Evolutionary conservation across 2,888 invertebrate genomes (phyloP).

Genomic region (Euphydryas editha): DNA sequence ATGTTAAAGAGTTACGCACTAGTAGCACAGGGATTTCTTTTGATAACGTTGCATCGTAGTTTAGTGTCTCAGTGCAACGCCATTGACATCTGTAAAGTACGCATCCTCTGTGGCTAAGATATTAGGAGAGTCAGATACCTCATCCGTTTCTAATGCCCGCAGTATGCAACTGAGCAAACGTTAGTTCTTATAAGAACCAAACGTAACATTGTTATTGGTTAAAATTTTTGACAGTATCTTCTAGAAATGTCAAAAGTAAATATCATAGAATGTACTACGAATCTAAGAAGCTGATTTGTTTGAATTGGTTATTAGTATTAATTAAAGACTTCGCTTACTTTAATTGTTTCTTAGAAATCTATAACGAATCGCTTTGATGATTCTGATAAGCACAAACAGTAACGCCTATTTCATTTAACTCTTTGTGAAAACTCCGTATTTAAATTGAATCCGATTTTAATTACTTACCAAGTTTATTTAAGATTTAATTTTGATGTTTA

Average conservation of each 20-base stretch:
- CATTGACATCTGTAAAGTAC: too few relatives aligned
- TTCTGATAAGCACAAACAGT: neutral
- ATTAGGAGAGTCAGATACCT: neutral
- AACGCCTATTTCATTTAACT: constrained; percentile 11
- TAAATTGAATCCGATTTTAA: constrained; percentile 1
- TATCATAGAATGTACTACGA: constrained; percentile 7
- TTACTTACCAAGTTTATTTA: neutral
- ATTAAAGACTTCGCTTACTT: constrained; percentile 13
- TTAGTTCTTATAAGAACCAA: too few relatives aligned
- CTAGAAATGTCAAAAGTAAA: neutral
- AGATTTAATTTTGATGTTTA: constrained; percentile 1
- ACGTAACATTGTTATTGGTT: too few relatives aligned
- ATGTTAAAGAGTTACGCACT: too few relatives aligned
- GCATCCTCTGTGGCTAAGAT: too few relatives aligned
- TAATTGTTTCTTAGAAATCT: constrained; percentile 37
- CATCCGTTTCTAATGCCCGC: neutral
- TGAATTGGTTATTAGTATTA: constrained; percentile 32
- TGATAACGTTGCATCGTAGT: too few relatives aligned
- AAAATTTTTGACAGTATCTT: neutral
- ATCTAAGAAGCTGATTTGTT: constrained; percentile 27
- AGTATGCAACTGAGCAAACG: too few relatives aligned
- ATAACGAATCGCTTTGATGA: constrained; percentile 24
- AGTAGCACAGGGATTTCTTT: too few relatives aligned
- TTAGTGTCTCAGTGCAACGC: too few relatives aligned
- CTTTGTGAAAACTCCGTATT: neutral